Evolutionary conservation across 2,888 invertebrate genomes (phyloP), one percentile per base, ranked within the genome.

Genomic region (Lasioglossum figueresi): DNA sequence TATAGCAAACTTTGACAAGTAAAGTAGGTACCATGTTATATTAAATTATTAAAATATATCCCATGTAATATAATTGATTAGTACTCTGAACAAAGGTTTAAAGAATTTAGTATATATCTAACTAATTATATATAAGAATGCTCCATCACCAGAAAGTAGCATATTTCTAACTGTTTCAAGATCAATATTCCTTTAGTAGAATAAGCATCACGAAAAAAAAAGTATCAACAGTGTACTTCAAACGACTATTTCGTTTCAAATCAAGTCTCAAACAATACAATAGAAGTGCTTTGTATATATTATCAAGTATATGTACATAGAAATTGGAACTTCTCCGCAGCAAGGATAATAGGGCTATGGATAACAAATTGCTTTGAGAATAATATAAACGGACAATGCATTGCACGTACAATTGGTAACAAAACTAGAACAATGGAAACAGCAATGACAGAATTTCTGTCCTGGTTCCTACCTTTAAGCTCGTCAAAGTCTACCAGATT

Each of bases 401-500:
- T 83, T 86, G 86, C 80, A 88, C 63, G 76, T 88, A 80, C 72
- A 87, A 80, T 80, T 79, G 73, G 56, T 79, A 85, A 86, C 77
- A 83, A 86, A 90, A 88, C 80, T 90, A 88, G 82, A 77, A 88
- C 84, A 88, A 88, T 76, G 84, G 82, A 85, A 90, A 90, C 83
- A 85, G 78, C 88, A 75, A 86, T 77, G 85, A 86, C 83, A 90
- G 76, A 88, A 82, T 80, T 91, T 92, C 90, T 91, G 91, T 92
- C 92, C 92, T 93, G 93, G 94, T 96, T 96, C 93, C 94, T 95
- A 96, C 97, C 95, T 96, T 97, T 96, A 91, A 96, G 96, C 95
- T 97, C 97, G 94, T 97, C 97, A 95, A 97, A 97, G 95, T 98
- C 97, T 91, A 98, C 97, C 94, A 98, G 96, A 95, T 97, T 97